Evolutionary conservation across 2,888 invertebrate species (phyloP), one percentile per base, ranked within the genome.

Genomic region (Tinea trinotella): DNA sequence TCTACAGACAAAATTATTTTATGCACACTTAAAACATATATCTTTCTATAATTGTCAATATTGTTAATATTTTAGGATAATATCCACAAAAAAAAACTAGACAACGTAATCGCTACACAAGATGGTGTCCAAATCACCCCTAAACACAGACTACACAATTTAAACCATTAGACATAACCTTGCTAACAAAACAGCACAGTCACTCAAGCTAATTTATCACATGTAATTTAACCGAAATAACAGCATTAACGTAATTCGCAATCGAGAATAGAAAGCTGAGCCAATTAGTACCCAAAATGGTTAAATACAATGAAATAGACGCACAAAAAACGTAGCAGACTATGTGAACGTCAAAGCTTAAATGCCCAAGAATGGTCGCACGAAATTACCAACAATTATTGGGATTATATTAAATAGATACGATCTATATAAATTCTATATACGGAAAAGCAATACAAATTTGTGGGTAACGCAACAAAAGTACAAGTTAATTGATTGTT

Each of bases 71-170:
- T n/a, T n/a, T n/a, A n/a, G n/a, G n/a, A n/a, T n/a, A n/a, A n/a
- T n/a, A n/a, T n/a, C n/a, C n/a, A n/a, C n/a, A n/a, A n/a, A n/a
- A n/a, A n/a, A n/a, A n/a, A n/a, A n/a, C n/a, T n/a, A n/a, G n/a
- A n/a, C n/a, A n/a, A n/a, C n/a, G n/a, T n/a, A n/a, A n/a, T n/a
- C n/a, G n/a, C n/a, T n/a, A n/a, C n/a, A n/a, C n/a, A n/a, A n/a
- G n/a, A n/a, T n/a, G n/a, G n/a, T n/a, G n/a, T n/a, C n/a, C 62
- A 64, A 59, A 57, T 60, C 52, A 53, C 57, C 58, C 56, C 54
- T 53, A 44, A 54, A 56, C 59, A 58, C 56, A 49, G 40, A 40
- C 40, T 40, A 7, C 5, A 15, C 13, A 40, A 15, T 4, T 40
- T 40, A 2, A 40, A 15, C 40, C 15, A 15, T 13, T 40, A 40